Evolutionary conservation across 2,113 vertebrate species (phyloP), one percentile per base, ranked within the genome.

Genomic region (Lonchura striata): DNA sequence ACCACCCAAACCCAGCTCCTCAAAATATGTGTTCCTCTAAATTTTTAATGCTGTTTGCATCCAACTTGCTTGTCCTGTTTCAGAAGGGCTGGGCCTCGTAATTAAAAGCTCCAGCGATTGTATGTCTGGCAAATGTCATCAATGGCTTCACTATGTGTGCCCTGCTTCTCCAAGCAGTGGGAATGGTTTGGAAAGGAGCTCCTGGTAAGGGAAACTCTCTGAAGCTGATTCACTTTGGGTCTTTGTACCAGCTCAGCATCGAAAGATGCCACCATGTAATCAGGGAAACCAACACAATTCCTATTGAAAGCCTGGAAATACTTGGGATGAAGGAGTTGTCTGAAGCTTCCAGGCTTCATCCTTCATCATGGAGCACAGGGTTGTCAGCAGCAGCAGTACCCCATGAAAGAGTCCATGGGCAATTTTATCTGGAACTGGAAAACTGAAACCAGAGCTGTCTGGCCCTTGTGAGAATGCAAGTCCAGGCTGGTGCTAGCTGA

Each of bases 31-130:
- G 65, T 89, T 95, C 92, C 81, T 96, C 94, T 92, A 44, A 28
- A 88, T 93, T 97, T 97, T 96, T 96, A 76, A 95, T 94, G 88
- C 74, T 18, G 10, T 95, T 97, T 97, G 88, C 95, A 94, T 86
- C 86, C 72, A 50, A 94, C 97, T 97, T 50, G 97, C 90, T 97
- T 31, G 1, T 91, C 97, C 96, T 95, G 97, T 97, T 97, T 78
- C 49, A 13, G 76, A 68, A 96, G 96, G 97, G 95, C 56, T 90
- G 90, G 94, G 95, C 90, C 86, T 91, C 21, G 0, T 94, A 95
- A 96, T 97, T 94, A 96, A 89, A 95, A 82, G 71, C 86, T 86
- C 86, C 30, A 53, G 78, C 46, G 49, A 68, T 66, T 68, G 53
- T 63, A 42, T 33, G 81, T 88, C 95, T 95, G 83, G 95, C 23